phyloP scores from a whole-genome alignment of 2,113 vertebrate genomes.

The Lepisosteus oculatus region DNA sequence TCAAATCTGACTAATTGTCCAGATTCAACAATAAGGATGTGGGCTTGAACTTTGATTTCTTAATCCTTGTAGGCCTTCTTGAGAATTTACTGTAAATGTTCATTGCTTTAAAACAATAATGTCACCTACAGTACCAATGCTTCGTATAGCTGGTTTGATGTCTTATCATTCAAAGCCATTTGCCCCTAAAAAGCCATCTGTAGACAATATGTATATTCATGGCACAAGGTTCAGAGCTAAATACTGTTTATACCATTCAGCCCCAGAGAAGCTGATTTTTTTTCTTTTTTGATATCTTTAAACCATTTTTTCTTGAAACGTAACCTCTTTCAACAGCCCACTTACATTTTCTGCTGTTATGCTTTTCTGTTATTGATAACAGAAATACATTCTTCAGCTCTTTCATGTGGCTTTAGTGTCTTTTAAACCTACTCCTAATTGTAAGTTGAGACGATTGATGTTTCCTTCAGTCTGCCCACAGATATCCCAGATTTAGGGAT shows the following conservation, averaged over 20 bases:
- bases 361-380: constrained; percentile 10
- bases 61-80: not conserved
- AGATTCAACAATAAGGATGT: too few species aligned
- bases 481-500: not conserved
- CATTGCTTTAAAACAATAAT: too few species aligned
- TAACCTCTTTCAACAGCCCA: constrained; percentile 1
- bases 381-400: not conserved
- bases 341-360: not conserved
- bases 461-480: not conserved
- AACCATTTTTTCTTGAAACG: constrained; percentile 11
- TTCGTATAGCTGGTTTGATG: too few species aligned
- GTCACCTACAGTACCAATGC: too few species aligned
- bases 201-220: not conserved
- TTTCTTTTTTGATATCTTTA: constrained; percentile 8
- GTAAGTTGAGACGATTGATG: constrained; percentile 7
- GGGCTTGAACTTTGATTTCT: too few species aligned
- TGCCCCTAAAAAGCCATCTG: too few species aligned
- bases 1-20: too few species aligned
- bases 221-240: constrained; percentile 4
- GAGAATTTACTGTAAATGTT: not conserved
- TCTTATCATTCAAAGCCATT: too few species aligned
- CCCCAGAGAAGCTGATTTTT: constrained; percentile 1
- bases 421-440: constrained; percentile 6
- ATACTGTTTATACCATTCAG: constrained; percentile 12
- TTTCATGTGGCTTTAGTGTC: constrained; percentile 19